Evolutionary conservation across 2,888 invertebrate species (phyloP), one percentile per base, ranked within the genome.

Genomic region (Entomobrya proxima): DNA sequence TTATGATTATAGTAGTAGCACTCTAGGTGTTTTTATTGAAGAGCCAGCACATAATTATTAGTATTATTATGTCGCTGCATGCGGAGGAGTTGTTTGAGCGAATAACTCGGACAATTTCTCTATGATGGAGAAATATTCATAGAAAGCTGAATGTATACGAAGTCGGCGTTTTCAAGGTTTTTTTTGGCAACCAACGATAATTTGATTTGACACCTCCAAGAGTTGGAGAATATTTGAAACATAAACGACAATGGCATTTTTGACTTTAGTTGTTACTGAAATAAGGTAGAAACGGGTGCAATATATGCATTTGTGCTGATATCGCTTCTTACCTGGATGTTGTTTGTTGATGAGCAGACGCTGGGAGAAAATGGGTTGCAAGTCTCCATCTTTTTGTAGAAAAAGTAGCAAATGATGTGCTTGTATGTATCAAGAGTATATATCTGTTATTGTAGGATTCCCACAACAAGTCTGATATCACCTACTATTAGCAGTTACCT

Each of bases 301-400:
- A 9, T 9, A 30, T 27, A 61, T 21, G 27, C 30, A 32, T 2
- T 32, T 11, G 2, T 11, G 32, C 11, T 40, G 9, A 35, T 15
- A 30, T 69, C 37, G 37, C 24, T 78, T 64, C 69, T 79, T 69
- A 79, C 79, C 79, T 80, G 80, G 44, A 74, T 61, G 81, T 58
- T 81, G 81, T 27, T 61, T 27, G 81, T 32, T n/a, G 81, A 40
- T 55, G 74, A 40, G 47, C 81, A 81, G 61, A 81, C 61, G 74
- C 15, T 80, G 15, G 72, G 37, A 27, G 81, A 58, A 69, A 47
- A 81, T 7, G 75, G 0, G 74, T 47, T 61, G 44, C 80, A 81
- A 11, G 55, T 55, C 13, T 81, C 81, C 81, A 81, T 81, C 37
- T 58, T 81, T 74, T 74, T 30, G 24, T 74, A 30, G 6, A 74